Evolutionary conservation across 2,888 invertebrate genomes (phyloP).

Genomic region (Helobdella robusta): DNA sequence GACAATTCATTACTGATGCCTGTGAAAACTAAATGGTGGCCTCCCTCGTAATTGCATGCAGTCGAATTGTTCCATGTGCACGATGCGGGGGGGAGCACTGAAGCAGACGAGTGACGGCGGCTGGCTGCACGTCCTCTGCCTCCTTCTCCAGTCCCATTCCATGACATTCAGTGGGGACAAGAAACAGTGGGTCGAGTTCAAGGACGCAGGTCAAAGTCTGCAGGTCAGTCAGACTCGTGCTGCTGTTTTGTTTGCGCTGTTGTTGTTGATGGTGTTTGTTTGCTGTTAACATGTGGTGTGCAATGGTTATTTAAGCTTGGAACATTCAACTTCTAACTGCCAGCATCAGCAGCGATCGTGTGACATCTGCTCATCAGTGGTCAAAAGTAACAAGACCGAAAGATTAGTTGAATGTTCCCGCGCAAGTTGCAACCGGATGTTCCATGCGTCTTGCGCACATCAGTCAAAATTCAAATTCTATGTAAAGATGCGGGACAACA

Average conservation of each 20-base stretch:
- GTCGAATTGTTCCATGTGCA: constrained; percentile 54
- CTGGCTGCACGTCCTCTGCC: constrained; percentile 51
- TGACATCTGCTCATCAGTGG: not conserved
- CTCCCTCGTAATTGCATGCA: too few relatives aligned
- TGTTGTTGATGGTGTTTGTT: not conserved
- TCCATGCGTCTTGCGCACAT: constrained; percentile 9
- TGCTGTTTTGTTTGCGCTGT: not conserved
- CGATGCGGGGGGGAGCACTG: constrained; percentile 52
- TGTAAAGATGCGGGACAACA: too few relatives aligned
- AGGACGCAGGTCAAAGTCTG: too few relatives aligned
- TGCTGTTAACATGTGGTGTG: too few relatives aligned
- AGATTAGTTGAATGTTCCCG: constrained; percentile 3
- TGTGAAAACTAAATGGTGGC: too few relatives aligned
- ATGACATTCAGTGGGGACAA: constrained; percentile 43
- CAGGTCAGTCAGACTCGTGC: too few relatives aligned
- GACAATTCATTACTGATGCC: too few relatives aligned
- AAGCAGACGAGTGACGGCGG: constrained; percentile 43
- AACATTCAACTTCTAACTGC: too few relatives aligned
- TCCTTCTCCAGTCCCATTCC: constrained; percentile 44
- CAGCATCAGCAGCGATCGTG: too few relatives aligned
- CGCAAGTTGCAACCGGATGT: not conserved
- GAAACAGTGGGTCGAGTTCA: not conserved
- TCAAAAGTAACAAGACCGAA: not conserved
- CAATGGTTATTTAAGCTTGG: too few relatives aligned
- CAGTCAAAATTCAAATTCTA: constrained; percentile 1